Conservation (phyloP, 1,140 invertebrate genomes). For the Drosophila asahinai region DNA sequence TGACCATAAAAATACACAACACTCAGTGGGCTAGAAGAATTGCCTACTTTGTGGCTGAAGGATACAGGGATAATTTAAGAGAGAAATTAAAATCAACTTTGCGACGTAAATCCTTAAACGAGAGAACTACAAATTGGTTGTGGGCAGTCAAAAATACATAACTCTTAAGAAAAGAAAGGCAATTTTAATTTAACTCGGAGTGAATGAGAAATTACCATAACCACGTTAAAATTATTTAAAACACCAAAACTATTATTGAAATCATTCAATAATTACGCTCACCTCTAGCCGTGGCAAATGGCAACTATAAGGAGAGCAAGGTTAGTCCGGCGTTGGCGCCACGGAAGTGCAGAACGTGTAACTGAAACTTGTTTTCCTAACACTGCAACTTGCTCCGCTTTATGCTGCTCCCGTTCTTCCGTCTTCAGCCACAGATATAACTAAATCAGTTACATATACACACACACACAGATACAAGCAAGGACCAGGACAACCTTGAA, state of each 20-base stretch:
- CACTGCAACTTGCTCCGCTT: conserved; percentile 57
- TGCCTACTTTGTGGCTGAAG: neutral
- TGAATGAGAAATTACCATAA: neutral
- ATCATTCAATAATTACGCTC: conserved; percentile 8
- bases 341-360: conserved; percentile 75
- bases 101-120: neutral
- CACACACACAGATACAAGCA: neutral
- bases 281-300: conserved; percentile 14
- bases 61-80: neutral
- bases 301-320: conserved; percentile 43
- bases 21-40: neutral
- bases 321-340: conserved; percentile 63
- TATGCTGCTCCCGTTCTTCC: conserved; percentile 17
- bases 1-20: conserved; percentile 5
- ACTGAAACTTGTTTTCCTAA: conserved; percentile 79
- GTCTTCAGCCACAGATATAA: conserved; percentile 13
- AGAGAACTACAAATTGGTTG: neutral
- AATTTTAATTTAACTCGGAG: neutral
- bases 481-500: conserved; percentile 67
- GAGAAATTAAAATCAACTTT: neutral
- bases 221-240: conserved; percentile 13
- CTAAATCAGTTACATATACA: conserved; percentile 16
- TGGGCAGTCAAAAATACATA: neutral
- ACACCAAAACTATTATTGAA: conserved; percentile 3
- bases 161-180: no score